A percentile compares a stretch with the other conserved stretches of the same genome.
Conservation (phyloP, 2,797 vertebrate genomes). For the Lates japonicus region DNA sequence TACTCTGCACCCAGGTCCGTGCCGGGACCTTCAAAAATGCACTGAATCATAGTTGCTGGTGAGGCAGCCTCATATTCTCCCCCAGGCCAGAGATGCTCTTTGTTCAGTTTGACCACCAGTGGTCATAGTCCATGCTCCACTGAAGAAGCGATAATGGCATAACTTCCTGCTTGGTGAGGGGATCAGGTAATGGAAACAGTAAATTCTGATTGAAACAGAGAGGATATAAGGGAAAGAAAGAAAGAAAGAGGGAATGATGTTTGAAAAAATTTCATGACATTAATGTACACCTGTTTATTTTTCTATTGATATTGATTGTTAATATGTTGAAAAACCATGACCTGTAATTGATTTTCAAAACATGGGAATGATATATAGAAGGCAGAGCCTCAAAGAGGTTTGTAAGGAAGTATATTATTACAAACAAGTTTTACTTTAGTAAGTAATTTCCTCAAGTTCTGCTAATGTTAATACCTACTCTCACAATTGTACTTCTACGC, state of each 20-base stretch:
- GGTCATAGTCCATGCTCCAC: constrained; percentile 99
- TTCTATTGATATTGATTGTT: not conserved
- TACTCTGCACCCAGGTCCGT: not conserved
- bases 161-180: constrained; percentile 97
- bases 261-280: constrained; percentile 7
- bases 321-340: constrained; percentile 5
- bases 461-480: not conserved
- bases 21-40: constrained; percentile 97
- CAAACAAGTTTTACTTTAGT: constrained; percentile 12
- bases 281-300: not conserved
- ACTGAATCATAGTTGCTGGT: constrained; percentile 99
- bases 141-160: constrained; percentile 98
- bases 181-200: constrained; percentile 99
- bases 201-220: constrained; percentile 90
- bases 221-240: not conserved
- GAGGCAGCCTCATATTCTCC: constrained; percentile 94
- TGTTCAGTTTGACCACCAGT: constrained; percentile 96
- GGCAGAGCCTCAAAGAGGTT: not conserved
- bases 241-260: not conserved
- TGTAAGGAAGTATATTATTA: constrained; percentile 11
- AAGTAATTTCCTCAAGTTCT: not conserved
- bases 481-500: constrained; percentile 32
- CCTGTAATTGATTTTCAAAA: too few species aligned
- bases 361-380: not conserved
- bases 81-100: constrained; percentile 98